Percentiles rank a stretch among this genome's conserved stretches.
phyloP scores from a whole-genome alignment of 2,797 vertebrate genomes.

The Siniperca undulata region DNA sequence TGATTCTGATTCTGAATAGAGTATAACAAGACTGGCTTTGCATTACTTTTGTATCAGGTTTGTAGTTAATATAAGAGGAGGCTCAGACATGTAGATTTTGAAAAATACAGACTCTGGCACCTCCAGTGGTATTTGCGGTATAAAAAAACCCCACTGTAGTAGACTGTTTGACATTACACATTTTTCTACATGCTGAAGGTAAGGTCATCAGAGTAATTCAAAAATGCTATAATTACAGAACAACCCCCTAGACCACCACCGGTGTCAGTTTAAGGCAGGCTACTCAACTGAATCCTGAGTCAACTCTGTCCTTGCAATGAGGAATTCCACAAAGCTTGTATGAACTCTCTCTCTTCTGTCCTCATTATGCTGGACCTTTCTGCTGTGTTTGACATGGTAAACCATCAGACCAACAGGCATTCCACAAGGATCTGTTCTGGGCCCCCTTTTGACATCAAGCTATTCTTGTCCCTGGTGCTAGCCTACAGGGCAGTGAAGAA shows the following conservation, averaged over 20 bases:
- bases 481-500: neutral
- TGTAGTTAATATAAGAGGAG: neutral
- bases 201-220: neutral
- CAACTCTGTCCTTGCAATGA: neutral
- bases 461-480: neutral
- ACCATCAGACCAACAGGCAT: neutral
- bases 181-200: neutral
- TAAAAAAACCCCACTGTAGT: neutral
- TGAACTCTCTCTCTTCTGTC: neutral
- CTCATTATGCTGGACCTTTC: too few species aligned
- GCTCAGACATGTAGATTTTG: neutral
- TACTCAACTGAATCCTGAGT: neutral
- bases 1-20: neutral
- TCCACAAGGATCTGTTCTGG: conserved; percentile 5
- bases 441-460: neutral
- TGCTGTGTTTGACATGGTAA: neutral
- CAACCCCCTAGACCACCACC: neutral
- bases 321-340: neutral
- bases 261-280: neutral
- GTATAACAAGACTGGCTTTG: neutral
- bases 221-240: neutral
- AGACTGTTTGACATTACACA: too few species aligned
- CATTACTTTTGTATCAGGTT: neutral
- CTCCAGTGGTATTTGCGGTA: neutral
- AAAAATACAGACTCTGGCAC: neutral